Base-by-base conservation (phyloP, 2,888 invertebrate genomes). In the Raillietiella orientalis region DNA sequence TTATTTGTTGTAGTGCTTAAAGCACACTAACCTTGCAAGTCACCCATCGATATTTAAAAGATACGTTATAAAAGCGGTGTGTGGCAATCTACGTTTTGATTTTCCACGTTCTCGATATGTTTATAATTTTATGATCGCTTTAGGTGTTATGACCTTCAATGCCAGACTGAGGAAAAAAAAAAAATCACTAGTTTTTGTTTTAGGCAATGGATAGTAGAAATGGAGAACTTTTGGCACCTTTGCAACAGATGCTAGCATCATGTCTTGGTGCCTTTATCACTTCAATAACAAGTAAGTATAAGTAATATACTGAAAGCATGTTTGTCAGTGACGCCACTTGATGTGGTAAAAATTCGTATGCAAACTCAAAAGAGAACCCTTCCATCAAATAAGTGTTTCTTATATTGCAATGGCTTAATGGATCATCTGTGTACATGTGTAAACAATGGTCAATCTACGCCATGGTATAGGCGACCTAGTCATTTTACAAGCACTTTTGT, bases 391-490 rank as follows among this genome's bases (percentile, higher is more conserved):
- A 71, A 70, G 47, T 87, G 90, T 47, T 93, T 77, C 44, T 50
- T 93, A 5, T 93, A 84, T 46, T 84, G 84, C 44, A 96, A 96
- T 56, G 93, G 96, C 1, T 52, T 96, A 8, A 93, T 93, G 90
- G 96, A 96, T 47, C 90, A 93, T 44, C 49, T 90, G 19, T 93
- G 90, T 44, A 65, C 69, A 9, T 82, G 82, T 47, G 56, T 58
- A 11, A 45, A 41, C n/a, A 24, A 16, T 6, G 17, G 15, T 12
- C 15, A 15, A 19, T 14, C 25, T 10, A 14, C 23, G 4, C 25
- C 28, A 27, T 70, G 69, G 69, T 59, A 60, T 39, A 42, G 42
- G 21, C 37, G 50, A 32, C 46, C 52, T 2, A 44, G 47, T 20
- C 70, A 71, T 39, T 79, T 82, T 39, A 66, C 58, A 38, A 74